These are phyloP conservation scores for Rhysida immarginata DNA, from an alignment of 1,140 invertebrate genomes.

Conservation along the genomic window DNA sequence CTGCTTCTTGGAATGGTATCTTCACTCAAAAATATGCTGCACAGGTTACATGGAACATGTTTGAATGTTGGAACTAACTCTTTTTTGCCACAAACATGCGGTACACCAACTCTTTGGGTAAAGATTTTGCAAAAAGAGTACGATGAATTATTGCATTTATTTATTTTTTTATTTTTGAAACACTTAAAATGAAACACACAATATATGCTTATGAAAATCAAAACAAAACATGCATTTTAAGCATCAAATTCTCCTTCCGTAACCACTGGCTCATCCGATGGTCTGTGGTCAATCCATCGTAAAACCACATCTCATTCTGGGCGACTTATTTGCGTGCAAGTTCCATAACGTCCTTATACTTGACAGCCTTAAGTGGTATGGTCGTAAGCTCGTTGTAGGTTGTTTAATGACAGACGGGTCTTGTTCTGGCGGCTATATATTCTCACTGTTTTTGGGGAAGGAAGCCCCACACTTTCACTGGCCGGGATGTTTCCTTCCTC, in stretches of 20 bases:
- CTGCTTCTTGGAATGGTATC: not conserved
- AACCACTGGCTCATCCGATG: not conserved
- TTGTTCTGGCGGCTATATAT: not conserved
- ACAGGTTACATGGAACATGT: not conserved
- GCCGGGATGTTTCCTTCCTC: not conserved
- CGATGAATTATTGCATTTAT: too few relatives aligned
- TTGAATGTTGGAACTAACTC: not conserved
- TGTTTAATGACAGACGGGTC: not conserved
- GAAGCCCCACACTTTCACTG: not conserved
- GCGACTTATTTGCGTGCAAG: not conserved
- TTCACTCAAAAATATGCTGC: not conserved
- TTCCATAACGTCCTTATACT: not conserved
- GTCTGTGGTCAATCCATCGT: not conserved
- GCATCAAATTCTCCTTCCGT: not conserved
- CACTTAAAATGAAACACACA: not conserved
- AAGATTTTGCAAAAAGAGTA: not conserved
- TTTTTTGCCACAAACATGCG: not conserved
- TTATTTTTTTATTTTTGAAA: not conserved
- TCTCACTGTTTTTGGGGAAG: not conserved
- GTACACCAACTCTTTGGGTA: not conserved
- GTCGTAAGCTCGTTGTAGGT: not conserved
- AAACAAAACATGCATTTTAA: not conserved
- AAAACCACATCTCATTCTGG: not conserved
- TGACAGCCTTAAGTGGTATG: not conserved
- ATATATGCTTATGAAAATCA: not conserved